Evolutionary conservation across 2,888 invertebrate species (phyloP).

Genomic region (Agrotis clavis): DNA sequence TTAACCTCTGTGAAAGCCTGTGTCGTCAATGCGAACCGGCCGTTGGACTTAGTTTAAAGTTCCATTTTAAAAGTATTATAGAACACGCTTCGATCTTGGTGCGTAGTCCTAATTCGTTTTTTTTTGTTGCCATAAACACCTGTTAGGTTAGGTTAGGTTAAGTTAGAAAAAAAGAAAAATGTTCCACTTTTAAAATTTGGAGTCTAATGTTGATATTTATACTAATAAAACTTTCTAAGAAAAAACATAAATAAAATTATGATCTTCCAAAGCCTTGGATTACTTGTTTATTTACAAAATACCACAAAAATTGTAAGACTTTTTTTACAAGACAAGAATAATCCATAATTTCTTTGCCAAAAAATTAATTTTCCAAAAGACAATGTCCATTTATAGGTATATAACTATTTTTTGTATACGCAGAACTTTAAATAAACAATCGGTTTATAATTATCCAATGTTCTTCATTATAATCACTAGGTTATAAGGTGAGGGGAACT

Average conservation of each 20-base stretch:
- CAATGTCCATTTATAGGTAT: not conserved
- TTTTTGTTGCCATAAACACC: no score
- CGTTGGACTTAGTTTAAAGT: not conserved
- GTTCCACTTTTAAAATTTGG: no score
- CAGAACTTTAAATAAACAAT: not conserved
- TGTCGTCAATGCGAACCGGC: not conserved
- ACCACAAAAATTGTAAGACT: not conserved
- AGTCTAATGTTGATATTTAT: no score
- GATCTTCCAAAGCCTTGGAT: not conserved
- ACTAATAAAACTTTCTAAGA: not conserved
- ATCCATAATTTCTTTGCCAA: not conserved
- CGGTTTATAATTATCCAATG: not conserved
- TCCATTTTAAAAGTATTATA: not conserved
- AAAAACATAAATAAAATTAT: not conserved
- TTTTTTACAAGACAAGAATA: not conserved
- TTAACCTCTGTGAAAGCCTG: conserved; percentile 19
- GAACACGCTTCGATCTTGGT: no score
- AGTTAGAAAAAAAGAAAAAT: no score
- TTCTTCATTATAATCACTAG: conserved; percentile 31
- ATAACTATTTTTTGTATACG: no score
- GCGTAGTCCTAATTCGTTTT: no score
- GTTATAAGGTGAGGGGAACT: conserved; percentile 39
- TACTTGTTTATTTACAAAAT: not conserved
- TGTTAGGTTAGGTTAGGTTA: no score
- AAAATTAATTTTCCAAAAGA: conserved; percentile 1